Percentiles rank a stretch among this genome's conserved stretches.
phyloP scores from a whole-genome alignment of 2,113 vertebrate genomes.

The Chaetops frenatus region DNA sequence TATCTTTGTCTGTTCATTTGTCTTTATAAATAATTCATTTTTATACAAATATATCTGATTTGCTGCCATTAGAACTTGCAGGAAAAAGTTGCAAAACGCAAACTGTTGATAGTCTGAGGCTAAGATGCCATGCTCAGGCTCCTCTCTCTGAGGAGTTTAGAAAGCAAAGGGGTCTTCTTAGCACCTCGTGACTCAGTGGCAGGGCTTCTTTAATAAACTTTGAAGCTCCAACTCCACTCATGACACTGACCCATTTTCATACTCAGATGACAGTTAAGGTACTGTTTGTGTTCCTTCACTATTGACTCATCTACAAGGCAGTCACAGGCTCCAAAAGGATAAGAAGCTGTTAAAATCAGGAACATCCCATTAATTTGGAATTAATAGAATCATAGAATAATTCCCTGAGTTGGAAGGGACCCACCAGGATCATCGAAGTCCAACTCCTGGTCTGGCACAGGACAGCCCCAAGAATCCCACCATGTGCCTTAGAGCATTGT shows the following conservation, averaged over 20 bases:
- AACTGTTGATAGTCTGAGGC: background rate
- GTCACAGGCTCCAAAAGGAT: background rate
- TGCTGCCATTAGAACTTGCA: background rate
- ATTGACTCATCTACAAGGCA: conserved; percentile 1
- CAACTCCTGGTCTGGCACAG: background rate
- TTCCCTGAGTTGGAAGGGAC: background rate
- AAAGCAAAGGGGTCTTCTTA: background rate
- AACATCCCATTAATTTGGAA: background rate
- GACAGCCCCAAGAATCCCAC: background rate
- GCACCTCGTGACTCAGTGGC: background rate
- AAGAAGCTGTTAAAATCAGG: background rate
- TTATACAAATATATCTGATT: background rate
- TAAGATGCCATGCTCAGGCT: background rate
- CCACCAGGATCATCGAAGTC: background rate
- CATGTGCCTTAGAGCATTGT: background rate
- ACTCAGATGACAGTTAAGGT: background rate
- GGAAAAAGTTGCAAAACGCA: background rate
- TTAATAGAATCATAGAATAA: background rate
- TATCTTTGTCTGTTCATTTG: background rate
- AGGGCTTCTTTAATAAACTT: background rate
- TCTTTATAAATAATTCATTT: background rate
- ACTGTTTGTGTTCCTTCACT: background rate
- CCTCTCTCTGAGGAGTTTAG: background rate
- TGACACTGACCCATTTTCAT: background rate
- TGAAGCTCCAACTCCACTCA: background rate